These are phyloP conservation scores for Pangasius macronema DNA, from an alignment of 2,797 vertebrate genomes.

Conservation along the genomic window DNA sequence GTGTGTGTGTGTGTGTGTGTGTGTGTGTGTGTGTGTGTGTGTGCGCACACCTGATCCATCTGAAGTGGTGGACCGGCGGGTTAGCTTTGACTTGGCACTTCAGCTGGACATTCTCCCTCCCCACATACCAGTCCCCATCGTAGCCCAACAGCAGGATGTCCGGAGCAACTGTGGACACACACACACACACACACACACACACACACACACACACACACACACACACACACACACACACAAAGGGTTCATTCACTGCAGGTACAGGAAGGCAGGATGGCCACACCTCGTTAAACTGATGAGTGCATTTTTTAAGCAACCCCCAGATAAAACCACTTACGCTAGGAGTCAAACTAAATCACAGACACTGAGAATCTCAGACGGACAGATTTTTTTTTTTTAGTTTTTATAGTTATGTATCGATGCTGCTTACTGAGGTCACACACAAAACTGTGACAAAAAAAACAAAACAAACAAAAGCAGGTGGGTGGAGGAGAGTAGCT, in stretches of 20 bases:
- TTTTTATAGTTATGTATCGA: not conserved
- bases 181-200: conserved; percentile 32
- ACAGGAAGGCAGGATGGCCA: conserved; percentile 39
- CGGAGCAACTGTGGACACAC: conserved; percentile 81
- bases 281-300: conserved; percentile 18
- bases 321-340: not conserved
- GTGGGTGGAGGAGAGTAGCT: not conserved
- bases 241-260: conserved; percentile 36
- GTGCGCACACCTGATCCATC: conserved; percentile 88
- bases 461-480: not conserved
- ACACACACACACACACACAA: conserved; percentile 34
- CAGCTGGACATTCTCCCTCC: conserved; percentile 90
- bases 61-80: conserved; percentile 89
- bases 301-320: not conserved
- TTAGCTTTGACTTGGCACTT: conserved; percentile 94
- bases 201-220: conserved; percentile 8
- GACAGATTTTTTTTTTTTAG: not conserved
- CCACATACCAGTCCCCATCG: conserved; percentile 94
- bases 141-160: conserved; percentile 93
- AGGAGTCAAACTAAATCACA: not conserved
- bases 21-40: not conserved
- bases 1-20: not conserved
- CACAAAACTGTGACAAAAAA: not conserved
- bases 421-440: not conserved
- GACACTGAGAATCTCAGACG: not conserved